phyloP scores from a whole-genome alignment of 2,797 vertebrate genomes.

The Thunnus albacares region DNA sequence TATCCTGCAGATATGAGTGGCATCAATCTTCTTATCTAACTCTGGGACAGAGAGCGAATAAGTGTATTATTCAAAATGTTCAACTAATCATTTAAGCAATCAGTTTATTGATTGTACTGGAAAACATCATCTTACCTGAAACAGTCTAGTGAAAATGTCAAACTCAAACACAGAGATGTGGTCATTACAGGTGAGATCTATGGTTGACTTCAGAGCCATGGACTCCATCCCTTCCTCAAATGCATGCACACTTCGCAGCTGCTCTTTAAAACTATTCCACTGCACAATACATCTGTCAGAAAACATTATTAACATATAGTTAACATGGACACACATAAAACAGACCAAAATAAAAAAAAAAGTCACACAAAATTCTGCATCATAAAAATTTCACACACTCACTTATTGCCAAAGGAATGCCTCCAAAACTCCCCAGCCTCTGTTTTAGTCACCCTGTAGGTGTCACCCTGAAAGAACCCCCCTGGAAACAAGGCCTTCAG shows the following conservation, averaged over 20 bases:
- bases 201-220: slow-evolving; percentile 90
- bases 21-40: too few species aligned
- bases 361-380: not conserved
- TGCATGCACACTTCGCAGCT: slow-evolving; percentile 81
- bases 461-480: slow-evolving; percentile 86
- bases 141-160: slow-evolving; percentile 93
- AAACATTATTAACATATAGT: not conserved
- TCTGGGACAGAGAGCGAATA: too few species aligned
- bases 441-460: slow-evolving; percentile 82
- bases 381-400: slow-evolving; percentile 47
- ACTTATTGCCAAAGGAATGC: slow-evolving; percentile 85
- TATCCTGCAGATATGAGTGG: too few species aligned
- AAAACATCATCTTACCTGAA: slow-evolving; percentile 86
- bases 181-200: slow-evolving; percentile 92
- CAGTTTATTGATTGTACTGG: not conserved
- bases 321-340: not conserved
- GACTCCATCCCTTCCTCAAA: slow-evolving; percentile 88
- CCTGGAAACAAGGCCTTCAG: slow-evolving; percentile 86
- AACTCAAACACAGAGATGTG: slow-evolving; percentile 93
- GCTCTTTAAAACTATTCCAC: slow-evolving; percentile 87
- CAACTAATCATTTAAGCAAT: not conserved
- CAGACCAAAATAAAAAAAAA: not conserved
- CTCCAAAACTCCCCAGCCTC: slow-evolving; percentile 90
- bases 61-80: not conserved
- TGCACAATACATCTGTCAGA: slow-evolving; percentile 86